Evolutionary conservation across 2,888 invertebrate genomes (phyloP), one percentile per base, ranked within the genome.

Genomic region (Polyploca ridens): DNA sequence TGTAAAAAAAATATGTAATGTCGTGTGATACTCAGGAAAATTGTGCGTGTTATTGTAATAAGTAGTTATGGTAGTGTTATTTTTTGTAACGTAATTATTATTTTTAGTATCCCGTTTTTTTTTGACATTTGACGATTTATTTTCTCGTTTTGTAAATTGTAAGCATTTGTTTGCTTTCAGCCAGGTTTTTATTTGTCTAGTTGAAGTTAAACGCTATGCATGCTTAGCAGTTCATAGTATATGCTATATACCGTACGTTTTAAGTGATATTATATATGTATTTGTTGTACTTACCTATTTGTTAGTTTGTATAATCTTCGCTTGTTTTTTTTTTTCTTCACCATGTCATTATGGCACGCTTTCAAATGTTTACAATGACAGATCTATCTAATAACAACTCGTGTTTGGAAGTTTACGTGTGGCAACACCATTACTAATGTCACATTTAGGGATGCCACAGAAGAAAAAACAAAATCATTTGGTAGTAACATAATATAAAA

Each of bases 141-240:
- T 75, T 70, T 72, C 58, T 72, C 63, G 74, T 27, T 72, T 90
- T 94, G 94, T 94, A 91, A 94, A 93, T 94, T 94, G 94, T 94
- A 94, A 94, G 94, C 94, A 94, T 94, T 93, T 94, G 94, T 92
- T 90, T 91, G 94, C 93, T 93, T 93, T 76, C 85, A 89, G 91
- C 89, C 90, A 87, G 83, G 78, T 83, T 83, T 82, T 81, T 75
- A 68, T 70, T 81, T 79, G 77, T 81, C 84, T 82, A 79, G 81
- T 74, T 79, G 89, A 86, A 89, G 87, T 80, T 46, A 44, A 44
- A 19, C 54, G 90, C 92, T 93, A 90, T 93, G 94, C 94, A 93
- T 94, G 94, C 94, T 93, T 92, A 88, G 91, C 93, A 93, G 93
- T 93, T 92, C 93, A 91, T 92, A 91, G 88, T 85, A 79, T 89